Conservation (phyloP, 92 coral and sea anemone genomes). For the Meandrina meandrites region DNA sequence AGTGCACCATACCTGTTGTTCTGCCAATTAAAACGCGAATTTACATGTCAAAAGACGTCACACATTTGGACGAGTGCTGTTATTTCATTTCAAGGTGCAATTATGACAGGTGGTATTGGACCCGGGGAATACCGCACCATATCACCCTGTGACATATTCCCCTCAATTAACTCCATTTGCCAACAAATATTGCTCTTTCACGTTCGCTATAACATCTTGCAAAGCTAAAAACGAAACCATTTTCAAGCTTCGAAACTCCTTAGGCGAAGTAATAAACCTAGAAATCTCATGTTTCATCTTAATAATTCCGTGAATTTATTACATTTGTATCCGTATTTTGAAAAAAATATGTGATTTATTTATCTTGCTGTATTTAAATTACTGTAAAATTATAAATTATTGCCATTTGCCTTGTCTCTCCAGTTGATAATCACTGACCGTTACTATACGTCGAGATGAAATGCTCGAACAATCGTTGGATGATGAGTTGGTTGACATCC, state of each 20-base stretch:
- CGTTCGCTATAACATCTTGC: not conserved
- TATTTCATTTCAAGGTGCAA: constrained; percentile 23
- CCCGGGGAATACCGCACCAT: constrained; percentile 12
- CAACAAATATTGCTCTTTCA: constrained; percentile 4
- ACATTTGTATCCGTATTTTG: constrained; percentile 27
- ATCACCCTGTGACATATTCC: constrained; percentile 33
- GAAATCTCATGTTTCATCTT: not conserved
- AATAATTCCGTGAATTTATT: constrained; percentile 18
- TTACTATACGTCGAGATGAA: not conserved
- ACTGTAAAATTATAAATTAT: constrained; percentile 31
- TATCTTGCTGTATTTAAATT: constrained; percentile 35
- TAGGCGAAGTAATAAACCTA: not conserved
- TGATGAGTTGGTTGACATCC: not conserved
- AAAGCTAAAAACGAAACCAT: not conserved
- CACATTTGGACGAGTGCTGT: constrained; percentile 18
- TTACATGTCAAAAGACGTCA: constrained; percentile 73
- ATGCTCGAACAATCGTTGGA: not conserved
- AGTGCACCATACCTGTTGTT: constrained; percentile 59
- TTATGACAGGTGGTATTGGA: constrained; percentile 34
- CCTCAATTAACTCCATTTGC: constrained; percentile 11
- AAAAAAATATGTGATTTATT: constrained; percentile 27
- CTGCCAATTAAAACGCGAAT: constrained; percentile 61
- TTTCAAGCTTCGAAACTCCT: not conserved
- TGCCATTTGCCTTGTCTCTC: not conserved
- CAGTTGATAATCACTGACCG: not conserved